Evolutionary conservation across 2,888 invertebrate genomes (phyloP), one percentile per base, ranked within the genome.

Genomic region (Troides helena): DNA sequence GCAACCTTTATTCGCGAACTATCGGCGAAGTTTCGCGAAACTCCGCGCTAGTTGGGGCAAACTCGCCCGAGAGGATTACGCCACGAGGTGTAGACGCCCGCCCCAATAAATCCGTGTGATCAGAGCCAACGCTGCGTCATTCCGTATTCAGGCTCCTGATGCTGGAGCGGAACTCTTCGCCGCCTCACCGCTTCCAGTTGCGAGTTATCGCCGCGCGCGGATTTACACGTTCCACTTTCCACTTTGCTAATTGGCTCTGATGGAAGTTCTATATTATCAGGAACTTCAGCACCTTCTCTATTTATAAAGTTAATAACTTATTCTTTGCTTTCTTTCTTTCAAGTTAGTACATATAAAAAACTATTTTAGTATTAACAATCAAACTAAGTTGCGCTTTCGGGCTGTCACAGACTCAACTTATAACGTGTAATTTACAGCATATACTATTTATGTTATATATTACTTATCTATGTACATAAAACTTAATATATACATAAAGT

Each of bases 1-100:
- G 50, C 56, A 62, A 71, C 71, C 66, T 68, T 69, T 71, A 72
- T 72, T 71, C 72, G 68, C 66, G 68, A 71, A 68, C 72, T 66
- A 63, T 72, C 61, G 59, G 69, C 53, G 23, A 73, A 71, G 68
- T 72, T 73, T 65, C 59, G 18, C 17, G 62, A 56, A 73, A 74
- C 68, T 73, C 73, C 64, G 43, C 36, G 43, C 67, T 30, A 72
- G 63, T 65, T 69, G 69, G 62, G 39, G 46, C 65, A 67, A 74
- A 68, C 71, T 71, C 62, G 64, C 59, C 62, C 62, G 59, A 66
- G 65, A 65, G 69, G 65, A 65, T 70, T 66, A 66, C 57, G 46
- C 36, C 21, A 10, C 43, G 53, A 66, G 46, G 69, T 65, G 63
- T 63, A 62, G 57, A 69, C 70, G 69, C 72, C 70, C 69, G 68